These are phyloP conservation scores for Lasioglossum figueresi DNA, from an alignment of 2,888 invertebrate species.

Conservation along the genomic window DNA sequence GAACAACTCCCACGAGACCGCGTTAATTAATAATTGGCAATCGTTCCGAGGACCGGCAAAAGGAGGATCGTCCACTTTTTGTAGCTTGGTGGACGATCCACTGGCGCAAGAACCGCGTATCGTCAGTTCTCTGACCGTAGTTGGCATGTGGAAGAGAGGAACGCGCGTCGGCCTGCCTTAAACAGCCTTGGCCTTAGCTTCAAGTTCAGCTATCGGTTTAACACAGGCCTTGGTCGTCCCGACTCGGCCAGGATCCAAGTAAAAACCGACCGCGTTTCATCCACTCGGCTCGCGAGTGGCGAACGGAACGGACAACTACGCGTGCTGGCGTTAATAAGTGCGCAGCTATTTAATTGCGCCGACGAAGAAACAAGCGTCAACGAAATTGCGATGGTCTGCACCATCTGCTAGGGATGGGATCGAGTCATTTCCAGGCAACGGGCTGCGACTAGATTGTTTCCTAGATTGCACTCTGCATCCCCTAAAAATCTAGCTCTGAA, in stretches of 20 bases:
- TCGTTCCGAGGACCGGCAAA: conserved; percentile 27
- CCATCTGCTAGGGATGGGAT: neutral
- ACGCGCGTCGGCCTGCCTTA: conserved; percentile 48
- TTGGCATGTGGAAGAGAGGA: conserved; percentile 48
- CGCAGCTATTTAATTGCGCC: conserved; percentile 39
- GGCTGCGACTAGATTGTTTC: too few relatives aligned
- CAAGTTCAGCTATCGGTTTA: conserved; percentile 44
- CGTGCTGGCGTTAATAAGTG: conserved; percentile 57
- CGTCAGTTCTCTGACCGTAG: conserved; percentile 48
- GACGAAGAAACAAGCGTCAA: conserved; percentile 15
- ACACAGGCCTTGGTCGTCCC: conserved; percentile 26
- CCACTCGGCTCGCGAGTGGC: conserved; percentile 19
- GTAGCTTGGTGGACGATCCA: neutral
- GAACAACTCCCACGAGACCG: conserved; percentile 18
- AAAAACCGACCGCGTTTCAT: conserved; percentile 51
- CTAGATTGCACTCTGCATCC: neutral
- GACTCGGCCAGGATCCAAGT: conserved; percentile 28
- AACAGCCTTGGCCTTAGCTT: conserved; percentile 66
- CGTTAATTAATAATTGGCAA: conserved; percentile 57
- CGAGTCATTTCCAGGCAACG: neutral
- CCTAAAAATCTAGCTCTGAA: neutral
- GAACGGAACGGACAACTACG: conserved; percentile 22
- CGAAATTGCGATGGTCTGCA: conserved; percentile 25
- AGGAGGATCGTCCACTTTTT: conserved; percentile 47
- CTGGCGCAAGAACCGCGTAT: conserved; percentile 28